Evolutionary conservation across 2,797 vertebrate genomes (phyloP).

Genomic region (Anas flavirostris): DNA sequence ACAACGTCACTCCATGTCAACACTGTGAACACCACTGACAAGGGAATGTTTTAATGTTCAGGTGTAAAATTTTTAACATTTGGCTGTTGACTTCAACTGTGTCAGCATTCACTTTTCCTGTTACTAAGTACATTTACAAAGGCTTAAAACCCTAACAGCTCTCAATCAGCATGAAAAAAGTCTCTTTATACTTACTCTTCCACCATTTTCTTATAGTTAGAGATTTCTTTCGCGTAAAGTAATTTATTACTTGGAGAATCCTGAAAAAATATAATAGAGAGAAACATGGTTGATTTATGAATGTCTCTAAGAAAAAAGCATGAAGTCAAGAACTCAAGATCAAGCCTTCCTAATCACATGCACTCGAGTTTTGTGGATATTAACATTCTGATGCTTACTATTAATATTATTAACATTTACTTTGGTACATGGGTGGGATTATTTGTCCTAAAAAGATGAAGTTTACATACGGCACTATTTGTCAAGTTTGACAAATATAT

Average conservation of each 20-base stretch:
- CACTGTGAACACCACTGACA: not conserved
- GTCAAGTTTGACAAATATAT: not conserved
- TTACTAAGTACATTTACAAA: not conserved
- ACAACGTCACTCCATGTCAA: not conserved
- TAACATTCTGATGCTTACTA: not conserved
- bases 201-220: slow-evolving; percentile 98
- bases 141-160: not conserved
- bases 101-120: not conserved
- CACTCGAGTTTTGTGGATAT: not conserved
- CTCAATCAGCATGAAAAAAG: not conserved
- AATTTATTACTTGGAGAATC: slow-evolving; percentile 99
- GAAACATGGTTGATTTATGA: slow-evolving; percentile 5
- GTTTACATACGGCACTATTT: not conserved
- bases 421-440: not conserved
- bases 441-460: not conserved
- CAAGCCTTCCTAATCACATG: not conserved
- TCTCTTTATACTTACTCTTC: slow-evolving; percentile 90
- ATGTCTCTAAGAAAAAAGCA: not conserved
- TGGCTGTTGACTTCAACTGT: not conserved
- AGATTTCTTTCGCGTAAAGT: slow-evolving; percentile 99
- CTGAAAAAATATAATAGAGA: slow-evolving; percentile 72
- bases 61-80: not conserved
- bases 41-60: not conserved
- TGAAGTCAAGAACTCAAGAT: not conserved
- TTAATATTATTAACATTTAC: not conserved